Evolutionary conservation across 2,113 vertebrate species (phyloP), one percentile per base, ranked within the genome.

Genomic region (Columbina picui): DNA sequence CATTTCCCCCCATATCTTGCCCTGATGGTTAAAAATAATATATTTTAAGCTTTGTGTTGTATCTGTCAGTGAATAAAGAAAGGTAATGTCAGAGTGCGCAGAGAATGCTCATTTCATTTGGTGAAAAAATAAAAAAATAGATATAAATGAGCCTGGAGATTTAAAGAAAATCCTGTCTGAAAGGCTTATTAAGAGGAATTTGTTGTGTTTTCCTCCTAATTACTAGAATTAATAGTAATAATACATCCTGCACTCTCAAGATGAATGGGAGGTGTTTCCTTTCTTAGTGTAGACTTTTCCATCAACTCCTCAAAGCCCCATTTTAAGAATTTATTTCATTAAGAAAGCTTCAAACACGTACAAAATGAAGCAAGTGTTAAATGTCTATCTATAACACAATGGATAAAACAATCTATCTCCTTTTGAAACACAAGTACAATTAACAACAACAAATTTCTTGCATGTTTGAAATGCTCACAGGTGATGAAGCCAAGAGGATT

Each of bases 141-240:
- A 86, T 91, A 97, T n/a, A 94, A 97, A 97, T 76, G 57, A 97
- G 65, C 63, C 93, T 68, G 39, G n/a, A 89, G 57, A 96, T 88
- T 91, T 90, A 91, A 96, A 93, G 71, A 84, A 97, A 97, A 97
- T 89, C 90, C 93, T 95, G 75, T 83, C 95, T 97, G 45, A 94
- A 89, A 96, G 41, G 64, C 56, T 97, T 86, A 97, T 96, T 97
- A 97, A 89, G 90, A 94, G 39, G 93, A 86, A 97, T 97, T 96
- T 96, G 85, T 96, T 97, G 90, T 86, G 95, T 97, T 97, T 97
- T 71, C 63, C 65, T 89, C 55, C 91, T 97, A 97, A 97, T 97
- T 93, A 96, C 94, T 94, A 87, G 38, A 87, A 97, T 96, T 97
- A 97, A 97, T 93, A 97, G 91, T 60, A 97, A 96, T 96, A 94